phyloP scores from a whole-genome alignment of 2,888 invertebrate species.

The Megamerina dolium region DNA sequence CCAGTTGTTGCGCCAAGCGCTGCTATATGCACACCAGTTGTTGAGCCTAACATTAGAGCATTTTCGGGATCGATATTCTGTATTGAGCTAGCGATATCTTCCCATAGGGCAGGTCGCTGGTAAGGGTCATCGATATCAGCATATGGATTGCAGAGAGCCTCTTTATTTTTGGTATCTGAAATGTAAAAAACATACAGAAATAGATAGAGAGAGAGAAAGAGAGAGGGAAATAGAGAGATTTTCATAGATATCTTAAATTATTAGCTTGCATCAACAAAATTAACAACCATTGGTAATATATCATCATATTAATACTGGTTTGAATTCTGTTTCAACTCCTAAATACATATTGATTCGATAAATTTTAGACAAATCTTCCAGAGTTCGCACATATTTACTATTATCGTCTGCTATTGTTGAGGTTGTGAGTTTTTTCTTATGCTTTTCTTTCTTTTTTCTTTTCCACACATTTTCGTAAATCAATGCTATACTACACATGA shows the following conservation, averaged over 20 bases:
- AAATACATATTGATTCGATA: too few species aligned
- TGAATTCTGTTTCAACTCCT: too few species aligned
- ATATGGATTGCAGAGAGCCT: constrained; percentile 42
- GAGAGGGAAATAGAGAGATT: background rate
- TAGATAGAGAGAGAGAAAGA: background rate
- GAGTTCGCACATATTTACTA: too few species aligned
- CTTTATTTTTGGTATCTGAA: constrained; percentile 48
- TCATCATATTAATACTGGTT: too few species aligned
- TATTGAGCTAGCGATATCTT: constrained; percentile 85
- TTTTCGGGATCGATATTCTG: constrained; percentile 87
- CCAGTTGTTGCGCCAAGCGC: constrained; percentile 44
- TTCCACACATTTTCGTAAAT: too few species aligned
- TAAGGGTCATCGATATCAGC: constrained; percentile 68
- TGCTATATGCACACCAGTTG: constrained; percentile 16
- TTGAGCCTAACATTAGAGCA: constrained; percentile 74
- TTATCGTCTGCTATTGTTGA: too few species aligned
- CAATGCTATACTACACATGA: too few species aligned
- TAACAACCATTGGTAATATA: too few species aligned
- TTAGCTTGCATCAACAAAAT: constrained; percentile 1
- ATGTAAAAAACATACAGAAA: background rate
- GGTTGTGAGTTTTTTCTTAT: too few species aligned
- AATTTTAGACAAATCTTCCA: too few species aligned
- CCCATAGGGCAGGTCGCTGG: constrained; percentile 83
- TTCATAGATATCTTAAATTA: background rate
- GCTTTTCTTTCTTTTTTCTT: too few species aligned